Base-by-base conservation (phyloP, 2,797 vertebrate species). In the Ibycter americanus region DNA sequence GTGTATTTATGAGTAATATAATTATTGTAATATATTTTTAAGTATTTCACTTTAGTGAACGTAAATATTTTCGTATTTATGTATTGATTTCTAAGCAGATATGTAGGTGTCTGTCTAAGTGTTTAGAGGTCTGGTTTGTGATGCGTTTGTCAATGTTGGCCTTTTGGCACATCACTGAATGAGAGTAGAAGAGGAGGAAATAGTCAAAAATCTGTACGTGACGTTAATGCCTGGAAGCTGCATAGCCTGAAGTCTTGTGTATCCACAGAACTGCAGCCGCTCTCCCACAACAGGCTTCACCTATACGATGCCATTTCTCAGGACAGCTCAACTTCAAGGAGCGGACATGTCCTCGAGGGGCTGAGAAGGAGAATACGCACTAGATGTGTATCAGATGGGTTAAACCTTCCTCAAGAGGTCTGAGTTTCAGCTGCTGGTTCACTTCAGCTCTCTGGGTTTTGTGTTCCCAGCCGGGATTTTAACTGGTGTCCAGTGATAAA, bases 271-370 rank as follows among this genome's bases (percentile, higher is more conserved):
- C 52, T 6, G 2, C 66, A 63, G 82, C 44, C 8, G 1, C 27
- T 18, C 49, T 63, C 14, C 34, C 25, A 0, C 46, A 51, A 32
- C 20, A 22, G 59, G 17, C 65, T 72, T 81, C 20, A 3, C 47
- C 34, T 40, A 3, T 11, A 4, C 0, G 0, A 6, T 38, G 46
- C 16, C 1, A 6, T 14, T 31, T 47, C 63, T 25, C 46, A 29
- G 79, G 63, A 36, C 11, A 13, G 0, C 44, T 81, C 46, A 15
- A 0, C 42, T 32, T 34, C 26, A 25, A 58, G 68, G 63, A 71
- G 58, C 1, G 0, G 27, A 20, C 0, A 0, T 44, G 18, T 36
- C 46, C 66, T 66, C 0, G 0, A 31, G 83, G 49, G 14, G 15
- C 70, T 44, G 46, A 78, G 29, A 13, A 80, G 84, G 67, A 49